Evolutionary conservation across 2,113 vertebrate species (phyloP), one percentile per base, ranked within the genome.

Genomic region (Megalops atlanticus): DNA sequence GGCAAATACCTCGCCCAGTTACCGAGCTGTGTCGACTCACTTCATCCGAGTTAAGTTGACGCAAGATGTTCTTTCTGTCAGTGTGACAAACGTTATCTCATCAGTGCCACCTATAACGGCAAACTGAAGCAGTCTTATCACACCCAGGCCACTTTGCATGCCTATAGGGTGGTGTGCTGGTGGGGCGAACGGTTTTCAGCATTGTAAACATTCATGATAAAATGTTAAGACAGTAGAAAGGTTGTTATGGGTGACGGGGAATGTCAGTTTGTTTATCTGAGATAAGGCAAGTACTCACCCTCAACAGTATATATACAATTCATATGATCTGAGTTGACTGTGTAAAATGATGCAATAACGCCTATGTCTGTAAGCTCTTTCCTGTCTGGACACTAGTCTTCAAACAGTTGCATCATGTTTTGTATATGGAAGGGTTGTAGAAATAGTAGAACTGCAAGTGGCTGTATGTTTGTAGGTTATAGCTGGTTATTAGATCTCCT

Each of bases 61-160:
- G 12, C 58, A 64, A 31, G n/a, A 64, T 27, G 58, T 64, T 64
- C 58, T 31, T 64, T 31, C 4, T 27, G 58, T 64, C 58, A 64
- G 58, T 64, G n/a, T 64, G 58, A 64, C 58, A 64, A n/a, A 2
- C n/a, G n/a, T 64, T n/a, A 64, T 64, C 58, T 64, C 58, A 64
- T 31, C n/a, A 11, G 8, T 11, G 24, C 58, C 3, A 27, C 58
- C 24, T 31, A n/a, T 64, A 64, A 64, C 7, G 27, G 8, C 58
- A 31, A n/a, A 10, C n/a, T 64, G 58, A 64, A 11, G 24, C 11
- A n/a, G 58, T 11, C 24, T 64, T 64, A 64, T 64, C 58, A 64
- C 58, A 4, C 4, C 2, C 1, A 31, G n/a, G 58, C 58, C n/a
- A 64, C n/a, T 64, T 64, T 31, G n/a, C n/a, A 8, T n/a, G 31